Evolutionary conservation across 1,140 invertebrate species (phyloP), one percentile per base, ranked within the genome.

Genomic region (Drosophila carrolli): DNA sequence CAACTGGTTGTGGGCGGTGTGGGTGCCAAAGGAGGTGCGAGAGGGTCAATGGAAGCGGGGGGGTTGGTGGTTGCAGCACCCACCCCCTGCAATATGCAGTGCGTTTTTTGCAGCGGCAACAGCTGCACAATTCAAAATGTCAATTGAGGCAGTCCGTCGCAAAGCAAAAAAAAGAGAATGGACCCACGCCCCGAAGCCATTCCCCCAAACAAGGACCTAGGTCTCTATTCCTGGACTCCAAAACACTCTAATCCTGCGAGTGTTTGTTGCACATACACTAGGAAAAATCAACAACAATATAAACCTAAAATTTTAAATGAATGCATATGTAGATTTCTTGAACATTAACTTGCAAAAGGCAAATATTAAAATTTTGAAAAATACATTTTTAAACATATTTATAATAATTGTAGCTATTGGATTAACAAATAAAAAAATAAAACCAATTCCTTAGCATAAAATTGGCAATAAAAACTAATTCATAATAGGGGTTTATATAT

Each of bases 41-140:
- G 19, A 4, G 11, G 19, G 29, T 1, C 23, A 19, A 1, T 1
- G 19, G 19, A 1, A 19, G 38, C n/a, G 1, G 14, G 2, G 2
- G 43, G 16, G 9, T 32, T 32, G 43, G 5, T 16, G 37, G 29
- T 48, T 35, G 40, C 16, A 5, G 32, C 10, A 13, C 14, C 32
- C 16, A 2, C 8, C 35, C 47, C 43, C 35, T 9, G 56, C 58
- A 47, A 58, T 83, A 78, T 83, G 81, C 75, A 83, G 68, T 61
- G 76, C 71, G 37, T 70, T 83, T 84, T 79, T 83, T 83, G 79
- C 81, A 84, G 71, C 63, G 19, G 66, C 78, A 72, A 62, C 81
- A 72, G 71, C 75, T 84, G 76, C 83, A 88, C 83, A 88, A 88
- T 89, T 89, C 84, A 88, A 88, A 86, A 88, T 88, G 84, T 88